Evolutionary conservation across 2,888 invertebrate genomes (phyloP), one percentile per base, ranked within the genome.

Genomic region (Dione juno): DNA sequence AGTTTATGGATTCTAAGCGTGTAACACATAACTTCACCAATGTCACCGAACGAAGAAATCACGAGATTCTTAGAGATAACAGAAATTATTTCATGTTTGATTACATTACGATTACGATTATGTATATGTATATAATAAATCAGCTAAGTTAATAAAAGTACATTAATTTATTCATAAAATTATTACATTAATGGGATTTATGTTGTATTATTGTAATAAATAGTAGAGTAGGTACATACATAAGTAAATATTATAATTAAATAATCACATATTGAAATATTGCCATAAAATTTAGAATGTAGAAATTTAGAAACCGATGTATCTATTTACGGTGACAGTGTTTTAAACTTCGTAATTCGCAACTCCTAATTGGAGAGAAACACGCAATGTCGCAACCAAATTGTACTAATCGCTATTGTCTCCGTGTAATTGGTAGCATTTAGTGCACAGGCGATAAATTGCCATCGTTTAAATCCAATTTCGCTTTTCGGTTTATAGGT

Each of bases 331-430:
- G 11, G 69, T 58, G 69, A 50, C 64, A 68, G 54, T 53, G 61
- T 73, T 73, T 64, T 72, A 61, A 58, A 68, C 57, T 68, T 28
- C 19, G 61, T 70, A 67, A 68, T 71, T 66, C 37, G 43, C 52
- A 52, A 68, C 63, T 70, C 45, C 48, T 69, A 70, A 74, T 87
- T 87, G 88, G 74, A 67, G 79, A 78, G 72, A 74, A 76, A 76
- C 91, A 90, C 88, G 92, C 87, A 78, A 90, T 79, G 84, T 86
- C 84, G 83, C 86, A 80, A 83, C 84, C 82, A 83, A 87, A 87
- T 85, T 86, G 84, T 85, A 77, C 82, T 86, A 88, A 90, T 88
- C 82, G 84, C 48, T 57, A 64, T 76, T 81, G 79, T 80, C 82
- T 84, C 84, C 82, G 82, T 81, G 81, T 82, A 87, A 87, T 85